Evolutionary conservation across 2,797 vertebrate genomes (phyloP).

Genomic region (Xenentodon cancila): DNA sequence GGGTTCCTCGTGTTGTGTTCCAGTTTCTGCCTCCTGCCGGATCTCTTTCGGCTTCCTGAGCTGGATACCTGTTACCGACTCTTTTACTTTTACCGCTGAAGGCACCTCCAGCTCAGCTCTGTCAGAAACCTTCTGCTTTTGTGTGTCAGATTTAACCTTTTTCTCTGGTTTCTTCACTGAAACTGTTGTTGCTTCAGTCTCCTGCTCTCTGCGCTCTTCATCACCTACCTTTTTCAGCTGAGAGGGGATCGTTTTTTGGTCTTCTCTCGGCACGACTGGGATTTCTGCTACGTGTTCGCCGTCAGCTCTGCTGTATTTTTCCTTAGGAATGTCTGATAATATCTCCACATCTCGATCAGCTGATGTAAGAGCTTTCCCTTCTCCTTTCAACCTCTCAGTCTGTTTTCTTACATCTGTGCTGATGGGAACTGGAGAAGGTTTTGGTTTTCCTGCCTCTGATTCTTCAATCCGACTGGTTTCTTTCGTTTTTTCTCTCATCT

Average conservation of each 20-base stretch:
- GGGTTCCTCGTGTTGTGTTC: neutral
- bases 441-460: neutral
- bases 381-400: neutral
- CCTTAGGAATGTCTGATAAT: neutral
- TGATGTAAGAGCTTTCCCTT: constrained; percentile 15
- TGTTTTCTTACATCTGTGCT: constrained; percentile 19
- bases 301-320: constrained; percentile 4
- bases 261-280: neutral
- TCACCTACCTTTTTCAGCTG: neutral
- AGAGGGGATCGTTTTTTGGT: neutral
- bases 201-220: neutral
- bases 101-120: neutral
- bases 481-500: too few species aligned
- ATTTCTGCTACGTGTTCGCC: neutral
- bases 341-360: neutral
- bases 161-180: constrained; percentile 20
- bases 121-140: neutral
- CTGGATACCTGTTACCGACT: constrained; percentile 48
- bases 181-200: neutral
- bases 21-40: neutral
- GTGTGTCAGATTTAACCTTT: neutral
- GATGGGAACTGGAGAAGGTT: neutral
- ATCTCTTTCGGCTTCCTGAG: constrained; percentile 4
- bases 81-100: neutral
- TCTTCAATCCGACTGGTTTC: neutral